Conservation (phyloP, 2,888 invertebrate genomes). For the Parelbella ahira region DNA sequence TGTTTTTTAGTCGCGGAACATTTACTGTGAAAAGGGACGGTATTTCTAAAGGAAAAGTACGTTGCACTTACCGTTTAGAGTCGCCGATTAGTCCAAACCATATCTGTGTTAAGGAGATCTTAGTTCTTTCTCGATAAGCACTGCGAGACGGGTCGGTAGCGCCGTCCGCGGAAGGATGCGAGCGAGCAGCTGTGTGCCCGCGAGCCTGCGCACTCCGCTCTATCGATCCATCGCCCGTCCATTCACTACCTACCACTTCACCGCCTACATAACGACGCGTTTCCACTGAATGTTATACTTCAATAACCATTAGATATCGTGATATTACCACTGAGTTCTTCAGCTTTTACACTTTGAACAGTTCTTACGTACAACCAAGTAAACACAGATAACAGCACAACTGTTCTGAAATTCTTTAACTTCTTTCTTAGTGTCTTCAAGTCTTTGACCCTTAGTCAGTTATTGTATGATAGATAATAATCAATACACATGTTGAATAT, state of each 20-base stretch:
- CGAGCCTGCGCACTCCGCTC: constrained; percentile 69
- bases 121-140: constrained; percentile 48
- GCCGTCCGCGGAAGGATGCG: constrained; percentile 46
- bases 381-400: too few relatives aligned
- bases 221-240: constrained; percentile 68
- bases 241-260: constrained; percentile 66
- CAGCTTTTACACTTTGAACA: not conserved
- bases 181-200: constrained; percentile 60
- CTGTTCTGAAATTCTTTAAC: too few relatives aligned
- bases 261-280: constrained; percentile 66
- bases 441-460: too few relatives aligned
- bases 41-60: too few relatives aligned
- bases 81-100: constrained; percentile 55
- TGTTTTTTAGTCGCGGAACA: constrained; percentile 9
- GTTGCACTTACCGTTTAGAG: constrained; percentile 66
- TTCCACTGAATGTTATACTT: constrained; percentile 58
- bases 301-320: constrained; percentile 73
- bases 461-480: too few relatives aligned
- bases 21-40: not conserved
- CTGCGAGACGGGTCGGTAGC: constrained; percentile 50
- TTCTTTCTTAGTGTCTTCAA: too few relatives aligned
- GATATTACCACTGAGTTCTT: constrained; percentile 47
- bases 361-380: too few relatives aligned
- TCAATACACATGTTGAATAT: too few relatives aligned
- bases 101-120: constrained; percentile 53